phyloP scores from a whole-genome alignment of 2,113 vertebrate species.

The Crotalus horridus region DNA sequence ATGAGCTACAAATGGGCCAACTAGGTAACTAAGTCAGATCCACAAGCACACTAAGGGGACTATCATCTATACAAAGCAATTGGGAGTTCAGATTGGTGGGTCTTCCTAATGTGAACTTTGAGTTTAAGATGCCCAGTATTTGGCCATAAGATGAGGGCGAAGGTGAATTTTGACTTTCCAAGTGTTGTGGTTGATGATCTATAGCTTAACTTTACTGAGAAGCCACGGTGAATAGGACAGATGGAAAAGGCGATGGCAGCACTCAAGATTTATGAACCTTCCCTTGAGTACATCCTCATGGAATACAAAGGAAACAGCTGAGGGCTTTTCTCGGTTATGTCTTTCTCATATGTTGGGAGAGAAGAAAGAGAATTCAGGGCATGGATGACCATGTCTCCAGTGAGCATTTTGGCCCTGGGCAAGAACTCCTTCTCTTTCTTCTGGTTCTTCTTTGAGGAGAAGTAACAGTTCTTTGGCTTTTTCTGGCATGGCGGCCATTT shows the following conservation, averaged over 20 bases:
- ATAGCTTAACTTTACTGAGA: neutral
- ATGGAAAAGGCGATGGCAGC: neutral
- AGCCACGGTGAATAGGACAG: neutral
- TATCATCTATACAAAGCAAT: neutral
- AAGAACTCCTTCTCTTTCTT: no score
- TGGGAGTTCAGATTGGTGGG: neutral
- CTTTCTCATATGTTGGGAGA: neutral
- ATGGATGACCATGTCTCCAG: neutral
- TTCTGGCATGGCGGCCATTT: neutral
- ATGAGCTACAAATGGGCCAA: neutral
- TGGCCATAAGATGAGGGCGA: neutral
- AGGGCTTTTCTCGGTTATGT: neutral
- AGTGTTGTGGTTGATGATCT: neutral
- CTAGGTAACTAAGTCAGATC: neutral
- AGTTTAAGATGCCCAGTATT: neutral
- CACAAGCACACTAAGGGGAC: neutral
- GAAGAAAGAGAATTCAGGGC: neutral
- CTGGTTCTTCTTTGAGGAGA: neutral
- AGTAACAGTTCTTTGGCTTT: neutral
- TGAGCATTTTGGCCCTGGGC: neutral
- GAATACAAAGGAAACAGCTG: neutral
- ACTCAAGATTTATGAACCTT: neutral
- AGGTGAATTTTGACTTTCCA: neutral
- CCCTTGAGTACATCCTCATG: neutral
- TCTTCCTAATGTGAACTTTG: neutral